Evolutionary conservation across 1,140 invertebrate species (phyloP).

Genomic region (Cyclina sinensis): DNA sequence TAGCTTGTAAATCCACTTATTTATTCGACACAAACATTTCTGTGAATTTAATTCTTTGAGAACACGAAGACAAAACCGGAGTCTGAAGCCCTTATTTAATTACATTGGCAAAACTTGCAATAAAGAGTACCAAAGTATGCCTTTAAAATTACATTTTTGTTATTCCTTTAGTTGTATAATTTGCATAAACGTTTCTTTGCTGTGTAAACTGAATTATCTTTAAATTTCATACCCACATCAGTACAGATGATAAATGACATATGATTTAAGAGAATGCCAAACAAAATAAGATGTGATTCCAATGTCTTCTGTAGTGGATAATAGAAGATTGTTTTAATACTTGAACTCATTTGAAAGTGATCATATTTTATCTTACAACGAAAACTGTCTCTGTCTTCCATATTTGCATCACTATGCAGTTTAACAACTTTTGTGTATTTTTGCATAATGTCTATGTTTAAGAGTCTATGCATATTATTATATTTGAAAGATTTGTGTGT

Average conservation of each 20-base stretch:
- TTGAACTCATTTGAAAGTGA: no score
- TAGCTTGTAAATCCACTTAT: constrained; percentile 29
- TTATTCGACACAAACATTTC: constrained; percentile 46
- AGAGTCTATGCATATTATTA: constrained; percentile 24
- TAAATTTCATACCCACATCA: no score
- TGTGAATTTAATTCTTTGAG: not conserved
- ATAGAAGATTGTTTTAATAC: no score
- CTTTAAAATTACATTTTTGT: not conserved
- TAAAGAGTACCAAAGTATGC: not conserved
- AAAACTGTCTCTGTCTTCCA: constrained; percentile 17
- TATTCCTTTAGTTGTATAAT: no score
- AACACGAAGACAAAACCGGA: not conserved
- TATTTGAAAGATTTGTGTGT: constrained; percentile 26
- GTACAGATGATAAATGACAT: no score
- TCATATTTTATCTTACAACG: not conserved
- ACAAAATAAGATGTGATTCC: no score
- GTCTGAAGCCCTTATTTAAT: not conserved
- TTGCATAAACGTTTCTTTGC: no score
- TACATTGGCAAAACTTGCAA: not conserved
- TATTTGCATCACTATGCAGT: constrained; percentile 16
- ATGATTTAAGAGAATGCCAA: no score
- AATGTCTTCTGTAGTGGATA: no score
- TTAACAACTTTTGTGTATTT: not conserved
- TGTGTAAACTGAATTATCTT: no score
- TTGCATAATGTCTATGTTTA: not conserved